Evolutionary conservation across 2,113 vertebrate species (phyloP).

Genomic region (Todiramphus saurophagus): DNA sequence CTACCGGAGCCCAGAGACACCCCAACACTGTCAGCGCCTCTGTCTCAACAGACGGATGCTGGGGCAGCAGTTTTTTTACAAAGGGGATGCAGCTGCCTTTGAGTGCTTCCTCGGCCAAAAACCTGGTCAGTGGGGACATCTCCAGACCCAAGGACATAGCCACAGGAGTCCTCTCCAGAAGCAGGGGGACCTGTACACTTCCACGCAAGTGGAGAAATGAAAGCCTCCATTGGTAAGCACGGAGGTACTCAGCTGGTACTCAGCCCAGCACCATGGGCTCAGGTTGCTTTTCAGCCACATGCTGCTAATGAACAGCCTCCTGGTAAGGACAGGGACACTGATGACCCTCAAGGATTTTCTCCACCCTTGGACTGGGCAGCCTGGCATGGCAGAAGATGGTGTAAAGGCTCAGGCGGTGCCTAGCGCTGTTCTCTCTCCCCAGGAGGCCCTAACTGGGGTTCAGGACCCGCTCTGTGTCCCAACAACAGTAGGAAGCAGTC

Average conservation of each 20-base stretch:
- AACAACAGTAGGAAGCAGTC: not conserved
- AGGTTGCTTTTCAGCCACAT: not conserved
- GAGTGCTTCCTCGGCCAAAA: not conserved
- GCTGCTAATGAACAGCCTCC: not conserved
- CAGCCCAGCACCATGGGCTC: not conserved
- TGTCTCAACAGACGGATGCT: too few relatives aligned
- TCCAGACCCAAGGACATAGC: not conserved
- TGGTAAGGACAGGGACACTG: fast-evolving
- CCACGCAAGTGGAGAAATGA: not conserved
- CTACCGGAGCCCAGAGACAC: fast-evolving
- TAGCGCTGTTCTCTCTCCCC: fast-evolving
- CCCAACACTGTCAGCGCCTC: fast-evolving
- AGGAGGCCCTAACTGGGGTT: not conserved
- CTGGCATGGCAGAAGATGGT: not conserved
- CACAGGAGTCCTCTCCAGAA: not conserved
- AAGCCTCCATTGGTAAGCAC: fast-evolving
- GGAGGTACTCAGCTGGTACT: fast-evolving
- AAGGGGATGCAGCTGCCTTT: not conserved
- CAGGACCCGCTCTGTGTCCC: not conserved
- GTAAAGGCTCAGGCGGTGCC: not conserved
- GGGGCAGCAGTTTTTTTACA: not conserved
- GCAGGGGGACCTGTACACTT: not conserved
- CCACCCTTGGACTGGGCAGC: not conserved
- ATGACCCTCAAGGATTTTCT: not conserved
- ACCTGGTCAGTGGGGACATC: fast-evolving